Percentiles rank a stretch among this genome's conserved stretches.
Conservation (phyloP, 2,797 vertebrate genomes). For the Anabas testudineus region DNA sequence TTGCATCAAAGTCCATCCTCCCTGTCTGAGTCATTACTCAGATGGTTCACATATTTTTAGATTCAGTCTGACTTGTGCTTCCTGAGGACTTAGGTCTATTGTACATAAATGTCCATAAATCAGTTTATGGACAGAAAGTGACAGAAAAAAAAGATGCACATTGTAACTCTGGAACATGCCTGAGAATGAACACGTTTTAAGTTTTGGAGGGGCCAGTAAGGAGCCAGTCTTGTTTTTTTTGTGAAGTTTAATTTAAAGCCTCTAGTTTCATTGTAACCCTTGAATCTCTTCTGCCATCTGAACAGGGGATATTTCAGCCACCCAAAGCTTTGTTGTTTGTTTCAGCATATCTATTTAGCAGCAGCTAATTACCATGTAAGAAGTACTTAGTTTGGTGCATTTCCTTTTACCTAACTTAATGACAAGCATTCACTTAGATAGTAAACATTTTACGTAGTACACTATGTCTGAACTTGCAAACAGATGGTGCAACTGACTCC, state of each 20-base stretch:
- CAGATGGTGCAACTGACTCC: conserved; percentile 14
- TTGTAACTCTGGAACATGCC: not conserved
- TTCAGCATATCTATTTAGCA: not conserved
- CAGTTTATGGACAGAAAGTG: too few relatives aligned
- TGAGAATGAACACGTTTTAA: too few relatives aligned
- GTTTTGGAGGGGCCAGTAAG: too few relatives aligned
- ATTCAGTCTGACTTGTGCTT: not conserved
- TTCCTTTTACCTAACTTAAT: not conserved
- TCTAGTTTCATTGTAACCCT: too few relatives aligned
- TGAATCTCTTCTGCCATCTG: too few relatives aligned
- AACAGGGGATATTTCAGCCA: not conserved
- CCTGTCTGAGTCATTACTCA: not conserved
- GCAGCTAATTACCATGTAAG: not conserved
- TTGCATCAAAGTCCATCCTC: not conserved
- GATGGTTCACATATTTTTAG: not conserved
- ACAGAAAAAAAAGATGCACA: not conserved
- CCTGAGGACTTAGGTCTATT: not conserved
- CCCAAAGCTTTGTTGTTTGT: not conserved
- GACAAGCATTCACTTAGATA: conserved; percentile 1
- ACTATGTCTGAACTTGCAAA: conserved; percentile 22
- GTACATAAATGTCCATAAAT: not conserved
- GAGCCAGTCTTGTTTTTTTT: too few relatives aligned
- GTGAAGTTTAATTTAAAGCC: too few relatives aligned
- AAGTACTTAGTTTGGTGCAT: conserved; percentile 3
- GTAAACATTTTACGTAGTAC: not conserved